These are phyloP conservation scores for Megalops atlanticus DNA, from an alignment of 2,113 vertebrate species.

Conservation along the genomic window DNA sequence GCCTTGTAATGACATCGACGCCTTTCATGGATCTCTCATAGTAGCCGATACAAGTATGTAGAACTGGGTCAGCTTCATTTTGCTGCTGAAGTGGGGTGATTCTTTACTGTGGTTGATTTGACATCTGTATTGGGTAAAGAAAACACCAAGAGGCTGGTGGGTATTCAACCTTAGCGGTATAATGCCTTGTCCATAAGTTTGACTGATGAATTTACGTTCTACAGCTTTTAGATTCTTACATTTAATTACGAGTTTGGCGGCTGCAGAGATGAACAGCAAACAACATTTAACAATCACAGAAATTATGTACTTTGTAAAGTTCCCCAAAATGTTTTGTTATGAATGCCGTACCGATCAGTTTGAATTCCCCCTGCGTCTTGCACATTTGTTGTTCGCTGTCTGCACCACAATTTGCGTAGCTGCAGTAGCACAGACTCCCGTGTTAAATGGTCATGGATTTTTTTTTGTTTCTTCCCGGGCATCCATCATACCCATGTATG, in stretches of 20 bases:
- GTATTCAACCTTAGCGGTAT: too few relatives aligned
- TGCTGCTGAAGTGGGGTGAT: not conserved
- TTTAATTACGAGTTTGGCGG: too few relatives aligned
- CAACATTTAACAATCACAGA: too few relatives aligned
- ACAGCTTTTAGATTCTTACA: too few relatives aligned
- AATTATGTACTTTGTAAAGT: too few relatives aligned
- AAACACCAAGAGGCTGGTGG: not conserved
- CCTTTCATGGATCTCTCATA: not conserved
- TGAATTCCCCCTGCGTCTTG: not conserved
- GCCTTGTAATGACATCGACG: not conserved
- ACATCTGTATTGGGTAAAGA: not conserved
- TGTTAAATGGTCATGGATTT: not conserved
- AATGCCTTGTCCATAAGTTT: too few relatives aligned
- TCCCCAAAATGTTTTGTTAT: too few relatives aligned
- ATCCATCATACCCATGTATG: too few relatives aligned
- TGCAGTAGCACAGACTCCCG: not conserved
- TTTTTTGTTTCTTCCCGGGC: too few relatives aligned
- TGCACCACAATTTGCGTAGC: not conserved
- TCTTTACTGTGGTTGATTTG: too few relatives aligned
- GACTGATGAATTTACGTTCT: too few relatives aligned
- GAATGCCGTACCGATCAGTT: not conserved
- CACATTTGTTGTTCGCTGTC: not conserved
- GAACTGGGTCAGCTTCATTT: slow-evolving; percentile 4
- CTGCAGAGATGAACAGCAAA: too few relatives aligned
- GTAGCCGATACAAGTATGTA: not conserved